Evolutionary conservation across 2,113 vertebrate species (phyloP).

Genomic region (Gavialis gangeticus): DNA sequence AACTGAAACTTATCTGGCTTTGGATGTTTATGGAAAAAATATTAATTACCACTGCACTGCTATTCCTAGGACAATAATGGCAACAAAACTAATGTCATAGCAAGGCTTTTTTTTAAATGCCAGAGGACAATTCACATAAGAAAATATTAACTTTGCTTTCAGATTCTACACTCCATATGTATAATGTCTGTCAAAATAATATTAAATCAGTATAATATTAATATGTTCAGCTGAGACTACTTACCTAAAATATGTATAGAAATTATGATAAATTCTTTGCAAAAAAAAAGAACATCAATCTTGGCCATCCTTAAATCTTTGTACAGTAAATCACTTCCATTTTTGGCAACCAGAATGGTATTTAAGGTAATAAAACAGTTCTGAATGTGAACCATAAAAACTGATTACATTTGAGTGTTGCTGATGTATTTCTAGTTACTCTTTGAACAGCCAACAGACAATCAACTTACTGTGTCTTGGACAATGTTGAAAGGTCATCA

Average conservation of each 20-base stretch:
- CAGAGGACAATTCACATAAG: neutral
- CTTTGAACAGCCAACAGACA: neutral
- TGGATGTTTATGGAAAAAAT: neutral
- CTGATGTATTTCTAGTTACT: neutral
- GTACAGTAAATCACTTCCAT: neutral
- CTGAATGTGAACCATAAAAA: neutral
- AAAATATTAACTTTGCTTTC: neutral
- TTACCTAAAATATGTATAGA: neutral
- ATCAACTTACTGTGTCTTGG: neutral
- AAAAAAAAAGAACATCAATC: neutral
- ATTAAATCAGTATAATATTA: neutral
- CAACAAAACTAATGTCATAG: neutral
- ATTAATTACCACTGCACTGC: neutral
- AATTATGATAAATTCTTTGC: neutral
- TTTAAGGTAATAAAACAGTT: slow-evolving; percentile 2
- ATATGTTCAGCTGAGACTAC: neutral
- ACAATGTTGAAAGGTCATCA: neutral
- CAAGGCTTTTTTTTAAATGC: neutral
- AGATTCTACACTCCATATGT: neutral
- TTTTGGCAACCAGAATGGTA: neutral
- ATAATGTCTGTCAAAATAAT: neutral
- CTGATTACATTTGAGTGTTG: neutral
- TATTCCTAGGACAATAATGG: neutral
- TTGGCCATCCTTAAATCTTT: neutral
- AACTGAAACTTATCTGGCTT: neutral